These are phyloP conservation scores for Tenthredo notha DNA, from an alignment of 2,888 invertebrate genomes.

Conservation along the genomic window DNA sequence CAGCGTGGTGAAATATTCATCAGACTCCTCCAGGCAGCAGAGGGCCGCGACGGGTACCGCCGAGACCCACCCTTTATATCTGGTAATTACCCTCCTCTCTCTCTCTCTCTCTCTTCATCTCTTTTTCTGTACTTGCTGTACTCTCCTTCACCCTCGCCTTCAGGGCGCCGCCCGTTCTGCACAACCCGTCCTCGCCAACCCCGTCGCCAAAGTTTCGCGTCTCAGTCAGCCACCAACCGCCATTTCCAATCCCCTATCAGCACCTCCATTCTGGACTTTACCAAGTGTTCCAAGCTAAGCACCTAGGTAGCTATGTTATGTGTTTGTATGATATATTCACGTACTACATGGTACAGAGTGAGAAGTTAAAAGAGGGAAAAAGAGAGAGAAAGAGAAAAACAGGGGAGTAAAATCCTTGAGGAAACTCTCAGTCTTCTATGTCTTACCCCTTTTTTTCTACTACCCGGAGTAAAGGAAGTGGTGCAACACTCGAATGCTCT, in stretches of 20 bases:
- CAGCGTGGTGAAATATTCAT: conserved; percentile 77
- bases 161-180: conserved; percentile 31
- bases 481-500: neutral
- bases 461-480: conserved; percentile 5
- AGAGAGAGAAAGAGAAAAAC: neutral
- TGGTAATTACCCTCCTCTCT: conserved; percentile 74
- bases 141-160: conserved; percentile 47
- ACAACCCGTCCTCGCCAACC: conserved; percentile 7
- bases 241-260: conserved; percentile 34
- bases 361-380: neutral
- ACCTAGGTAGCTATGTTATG: conserved; percentile 15
- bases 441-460: neutral
- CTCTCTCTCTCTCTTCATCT: conserved; percentile 40
- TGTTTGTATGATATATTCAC: neutral
- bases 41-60: conserved; percentile 60
- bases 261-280: conserved; percentile 14
- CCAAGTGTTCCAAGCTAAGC: neutral
- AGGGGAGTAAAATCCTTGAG: conserved; percentile 1
- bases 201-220: conserved; percentile 24
- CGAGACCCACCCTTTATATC: conserved; percentile 76
- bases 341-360: neutral
- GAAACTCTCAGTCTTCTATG: neutral
- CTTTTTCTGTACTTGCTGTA: conserved; percentile 56
- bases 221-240: conserved; percentile 37
- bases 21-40: conserved; percentile 73